Percentiles rank a stretch among this genome's conserved stretches.
Conservation (phyloP, 2,888 invertebrate species). For the Trissonchulus sp. region DNA sequence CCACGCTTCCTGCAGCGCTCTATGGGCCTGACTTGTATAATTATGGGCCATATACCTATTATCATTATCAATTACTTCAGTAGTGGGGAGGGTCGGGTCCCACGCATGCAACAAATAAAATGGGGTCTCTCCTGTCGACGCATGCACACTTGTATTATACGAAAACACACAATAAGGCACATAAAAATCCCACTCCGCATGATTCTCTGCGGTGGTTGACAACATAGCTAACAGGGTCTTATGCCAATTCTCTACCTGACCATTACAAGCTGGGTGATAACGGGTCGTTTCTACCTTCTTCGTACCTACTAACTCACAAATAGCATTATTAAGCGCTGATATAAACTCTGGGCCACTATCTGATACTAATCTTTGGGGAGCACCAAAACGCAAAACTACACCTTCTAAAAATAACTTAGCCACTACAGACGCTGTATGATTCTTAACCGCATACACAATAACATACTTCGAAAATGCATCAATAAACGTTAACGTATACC, state of each 20-base stretch:
- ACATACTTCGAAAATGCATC: too few species aligned
- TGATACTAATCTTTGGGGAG: too few species aligned
- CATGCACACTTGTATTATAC: conserved; percentile 10
- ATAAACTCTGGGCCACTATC: too few species aligned
- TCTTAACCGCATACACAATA: too few species aligned
- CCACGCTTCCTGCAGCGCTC: background rate
- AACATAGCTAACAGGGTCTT: background rate
- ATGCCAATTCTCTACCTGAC: background rate
- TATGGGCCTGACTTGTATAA: background rate
- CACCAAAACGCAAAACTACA: too few species aligned
- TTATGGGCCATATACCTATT: background rate
- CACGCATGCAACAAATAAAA: conserved; percentile 12
- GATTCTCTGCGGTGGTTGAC: background rate
- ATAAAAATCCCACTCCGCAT: background rate
- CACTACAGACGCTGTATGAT: too few species aligned
- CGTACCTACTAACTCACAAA: too few species aligned
- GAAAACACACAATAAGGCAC: background rate
- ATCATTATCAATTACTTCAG: too few species aligned
- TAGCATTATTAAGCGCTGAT: too few species aligned
- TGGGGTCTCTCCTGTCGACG: conserved; percentile 19
- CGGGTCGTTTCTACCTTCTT: background rate
- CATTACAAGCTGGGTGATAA: background rate
- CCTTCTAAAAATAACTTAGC: too few species aligned
- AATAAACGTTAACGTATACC: too few species aligned
- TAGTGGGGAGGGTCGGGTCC: conserved; percentile 1